Conservation (phyloP, 2,888 invertebrate genomes). For the Lapara coniferarum region DNA sequence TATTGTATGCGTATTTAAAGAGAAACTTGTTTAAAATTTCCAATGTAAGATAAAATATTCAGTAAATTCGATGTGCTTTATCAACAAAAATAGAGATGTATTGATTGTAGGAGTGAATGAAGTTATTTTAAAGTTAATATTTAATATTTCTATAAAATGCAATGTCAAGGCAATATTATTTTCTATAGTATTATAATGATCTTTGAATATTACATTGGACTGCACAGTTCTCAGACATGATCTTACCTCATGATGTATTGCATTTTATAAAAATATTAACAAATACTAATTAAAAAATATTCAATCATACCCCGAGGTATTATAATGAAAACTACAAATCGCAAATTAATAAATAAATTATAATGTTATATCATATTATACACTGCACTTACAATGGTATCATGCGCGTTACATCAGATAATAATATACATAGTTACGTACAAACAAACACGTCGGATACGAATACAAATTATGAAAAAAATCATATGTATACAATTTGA, state of each 20-base stretch:
- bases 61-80: no score
- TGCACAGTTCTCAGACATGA: no score
- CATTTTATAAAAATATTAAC: background rate
- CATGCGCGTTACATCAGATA: conserved; percentile 75
- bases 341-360: conserved; percentile 84
- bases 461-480: conserved; percentile 53
- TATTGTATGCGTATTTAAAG: no score
- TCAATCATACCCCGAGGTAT: background rate
- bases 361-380: conserved; percentile 78
- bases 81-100: no score
- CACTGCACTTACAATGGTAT: conserved; percentile 78
- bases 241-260: no score
- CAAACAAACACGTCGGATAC: conserved; percentile 69
- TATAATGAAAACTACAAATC: conserved; percentile 54
- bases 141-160: no score
- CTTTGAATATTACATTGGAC: no score
- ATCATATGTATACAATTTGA: conserved; percentile 73
- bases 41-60: no score
- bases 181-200: no score
- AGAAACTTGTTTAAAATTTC: no score
- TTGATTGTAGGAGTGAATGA: background rate
- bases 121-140: no score
- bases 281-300: background rate
- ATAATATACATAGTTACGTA: conserved; percentile 76
- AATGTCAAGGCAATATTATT: no score